These are phyloP conservation scores for Heterodera schachtii DNA, from an alignment of 1,140 invertebrate species.

Conservation along the genomic window DNA sequence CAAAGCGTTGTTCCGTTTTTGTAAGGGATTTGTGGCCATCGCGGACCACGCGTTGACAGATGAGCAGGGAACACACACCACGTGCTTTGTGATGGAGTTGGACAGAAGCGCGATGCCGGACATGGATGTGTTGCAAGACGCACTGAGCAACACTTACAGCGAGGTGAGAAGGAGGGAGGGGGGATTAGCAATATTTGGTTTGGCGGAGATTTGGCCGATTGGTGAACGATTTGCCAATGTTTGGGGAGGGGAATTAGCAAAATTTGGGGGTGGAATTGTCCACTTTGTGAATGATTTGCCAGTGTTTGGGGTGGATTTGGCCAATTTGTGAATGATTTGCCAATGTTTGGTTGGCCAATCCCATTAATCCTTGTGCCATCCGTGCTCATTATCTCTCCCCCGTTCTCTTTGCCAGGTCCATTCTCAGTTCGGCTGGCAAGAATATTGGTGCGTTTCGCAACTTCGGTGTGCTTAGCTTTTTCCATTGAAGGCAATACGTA, in stretches of 20 bases:
- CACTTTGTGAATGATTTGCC: too few relatives aligned
- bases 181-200: too few relatives aligned
- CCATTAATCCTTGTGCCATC: too few relatives aligned
- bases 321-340: too few relatives aligned
- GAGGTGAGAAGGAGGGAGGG: constrained; percentile 37
- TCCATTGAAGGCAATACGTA: constrained; percentile 46
- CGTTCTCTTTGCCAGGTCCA: constrained; percentile 33
- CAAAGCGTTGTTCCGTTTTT: constrained; percentile 11
- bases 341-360: too few relatives aligned
- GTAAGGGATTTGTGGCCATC: constrained; percentile 61
- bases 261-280: too few relatives aligned
- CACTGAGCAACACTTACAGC: constrained; percentile 43
- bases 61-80: constrained; percentile 49
- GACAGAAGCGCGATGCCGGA: constrained; percentile 51
- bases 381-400: too few relatives aligned
- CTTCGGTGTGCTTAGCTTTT: not conserved
- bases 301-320: too few relatives aligned
- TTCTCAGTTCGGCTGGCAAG: constrained; percentile 63
- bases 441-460: constrained; percentile 49
- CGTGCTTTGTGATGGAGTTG: constrained; percentile 63
- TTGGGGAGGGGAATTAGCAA: too few relatives aligned
- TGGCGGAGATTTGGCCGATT: too few relatives aligned
- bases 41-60: constrained; percentile 63
- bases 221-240: too few relatives aligned
- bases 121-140: constrained; percentile 47